Evolutionary conservation across 2,888 invertebrate species (phyloP).

Genomic region (Ennomos quercinarius): DNA sequence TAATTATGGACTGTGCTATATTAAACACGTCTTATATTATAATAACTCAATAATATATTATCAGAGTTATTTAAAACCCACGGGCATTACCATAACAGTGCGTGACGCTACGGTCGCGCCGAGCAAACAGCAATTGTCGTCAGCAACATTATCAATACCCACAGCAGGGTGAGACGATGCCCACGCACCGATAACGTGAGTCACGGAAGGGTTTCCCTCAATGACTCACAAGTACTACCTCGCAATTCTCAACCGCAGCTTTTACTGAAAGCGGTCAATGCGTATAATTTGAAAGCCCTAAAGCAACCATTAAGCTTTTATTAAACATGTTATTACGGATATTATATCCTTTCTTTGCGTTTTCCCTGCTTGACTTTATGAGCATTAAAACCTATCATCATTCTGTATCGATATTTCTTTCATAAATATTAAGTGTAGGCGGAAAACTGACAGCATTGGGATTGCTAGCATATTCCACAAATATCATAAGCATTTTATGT

Average conservation of each 20-base stretch:
- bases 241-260: slow-evolving; percentile 44
- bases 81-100: slow-evolving; percentile 9
- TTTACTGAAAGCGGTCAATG: slow-evolving; percentile 39
- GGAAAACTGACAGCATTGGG: slow-evolving; percentile 3
- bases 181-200: slow-evolving; percentile 71
- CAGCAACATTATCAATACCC: slow-evolving; percentile 63
- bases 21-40: too few species aligned
- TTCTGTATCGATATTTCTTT: slow-evolving; percentile 17
- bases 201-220: slow-evolving; percentile 83
- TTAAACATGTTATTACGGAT: slow-evolving; percentile 27
- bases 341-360: slow-evolving; percentile 13
- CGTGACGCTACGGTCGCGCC: slow-evolving; percentile 27
- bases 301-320: slow-evolving; percentile 34
- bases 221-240: slow-evolving; percentile 64
- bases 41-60: too few species aligned
- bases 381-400: slow-evolving; percentile 12
- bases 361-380: slow-evolving; percentile 20
- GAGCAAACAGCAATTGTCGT: slow-evolving; percentile 40
- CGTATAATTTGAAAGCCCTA: slow-evolving; percentile 36
- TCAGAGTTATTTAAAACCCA: neutral
- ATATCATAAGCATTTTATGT: too few species aligned
- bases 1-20: too few species aligned
- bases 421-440: slow-evolving; percentile 9
- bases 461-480: too few species aligned
- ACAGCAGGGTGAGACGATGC: slow-evolving; percentile 65